Percentiles rank a stretch among this genome's conserved stretches.
These are phyloP conservation scores for Gymnorhina tibicen DNA, from an alignment of 2,113 vertebrate genomes.

Conservation along the genomic window DNA sequence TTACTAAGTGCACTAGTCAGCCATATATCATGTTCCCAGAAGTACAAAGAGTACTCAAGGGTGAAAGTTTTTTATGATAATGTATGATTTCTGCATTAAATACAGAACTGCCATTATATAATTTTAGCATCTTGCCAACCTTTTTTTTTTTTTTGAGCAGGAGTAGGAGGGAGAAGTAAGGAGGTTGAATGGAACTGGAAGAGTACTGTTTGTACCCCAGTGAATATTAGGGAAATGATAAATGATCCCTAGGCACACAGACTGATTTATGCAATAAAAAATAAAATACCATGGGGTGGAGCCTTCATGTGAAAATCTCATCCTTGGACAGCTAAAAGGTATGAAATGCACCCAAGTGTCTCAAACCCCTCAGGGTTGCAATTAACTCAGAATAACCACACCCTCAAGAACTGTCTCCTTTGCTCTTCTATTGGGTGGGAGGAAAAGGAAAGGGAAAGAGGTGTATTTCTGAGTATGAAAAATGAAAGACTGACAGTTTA, in stretches of 20 bases:
- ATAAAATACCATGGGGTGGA: neutral
- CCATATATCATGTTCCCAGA: constrained; percentile 32
- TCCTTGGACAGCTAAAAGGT: constrained; percentile 16
- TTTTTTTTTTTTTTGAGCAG: neutral
- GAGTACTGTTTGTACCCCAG: constrained; percentile 12
- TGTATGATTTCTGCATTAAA: constrained; percentile 32
- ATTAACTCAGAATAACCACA: constrained; percentile 36
- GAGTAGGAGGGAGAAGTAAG: neutral
- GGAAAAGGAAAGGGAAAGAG: neutral
- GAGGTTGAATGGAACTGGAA: neutral
- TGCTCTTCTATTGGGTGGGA: neutral
- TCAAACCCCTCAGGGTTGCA: neutral
- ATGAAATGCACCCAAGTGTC: constrained; percentile 26
- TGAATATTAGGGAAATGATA: constrained; percentile 43
- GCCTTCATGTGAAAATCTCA: constrained; percentile 14
- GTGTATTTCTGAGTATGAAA: neutral
- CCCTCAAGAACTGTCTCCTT: neutral
- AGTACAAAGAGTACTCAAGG: constrained; percentile 45
- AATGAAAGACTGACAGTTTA: neutral
- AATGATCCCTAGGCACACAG: neutral
- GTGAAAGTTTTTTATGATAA: constrained; percentile 37
- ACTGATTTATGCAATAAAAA: constrained; percentile 41
- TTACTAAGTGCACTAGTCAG: neutral
- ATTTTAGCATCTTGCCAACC: constrained; percentile 16
- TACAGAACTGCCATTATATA: constrained; percentile 17